Evolutionary conservation across 2,888 invertebrate genomes (phyloP).

Genomic region (Temnothorax rugatulus): DNA sequence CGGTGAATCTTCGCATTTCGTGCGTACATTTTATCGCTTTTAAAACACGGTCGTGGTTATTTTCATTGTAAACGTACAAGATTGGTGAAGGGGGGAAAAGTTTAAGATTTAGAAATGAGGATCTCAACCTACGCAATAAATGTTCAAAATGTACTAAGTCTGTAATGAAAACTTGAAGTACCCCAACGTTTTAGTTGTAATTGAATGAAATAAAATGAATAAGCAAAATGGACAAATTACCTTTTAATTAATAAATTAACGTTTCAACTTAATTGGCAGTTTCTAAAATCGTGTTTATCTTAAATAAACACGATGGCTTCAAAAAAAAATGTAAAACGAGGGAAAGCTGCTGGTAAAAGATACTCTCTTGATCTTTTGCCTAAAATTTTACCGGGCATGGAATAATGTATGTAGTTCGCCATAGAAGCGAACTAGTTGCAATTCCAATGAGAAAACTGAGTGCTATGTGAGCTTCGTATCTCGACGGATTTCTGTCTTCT

Average conservation of each 20-base stretch:
- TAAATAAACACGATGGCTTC: neutral
- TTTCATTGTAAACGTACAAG: constrained; percentile 38
- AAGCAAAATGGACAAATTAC: neutral
- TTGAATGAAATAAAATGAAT: constrained; percentile 14
- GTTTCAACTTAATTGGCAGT: neutral
- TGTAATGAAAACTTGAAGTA: neutral
- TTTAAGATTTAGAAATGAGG: neutral
- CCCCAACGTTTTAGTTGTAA: neutral
- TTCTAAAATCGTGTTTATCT: neutral
- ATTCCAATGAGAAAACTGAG: constrained; percentile 84
- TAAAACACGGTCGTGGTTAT: constrained; percentile 47
- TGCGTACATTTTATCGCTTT: constrained; percentile 50
- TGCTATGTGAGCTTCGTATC: constrained; percentile 78
- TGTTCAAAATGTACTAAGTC: neutral
- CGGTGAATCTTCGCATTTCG: constrained; percentile 66
- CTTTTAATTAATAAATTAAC: neutral
- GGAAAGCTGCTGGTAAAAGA: neutral
- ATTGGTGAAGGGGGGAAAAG: neutral
- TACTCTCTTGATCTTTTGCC: constrained; percentile 67
- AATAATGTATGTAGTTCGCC: constrained; percentile 80
- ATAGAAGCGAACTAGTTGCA: constrained; percentile 81
- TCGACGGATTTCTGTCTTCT: constrained; percentile 79
- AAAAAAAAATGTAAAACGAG: neutral
- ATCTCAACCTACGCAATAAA: neutral
- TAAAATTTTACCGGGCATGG: constrained; percentile 76